These are phyloP conservation scores for Porites lobata DNA, from an alignment of 92 coral and sea anemone species.

Conservation along the genomic window DNA sequence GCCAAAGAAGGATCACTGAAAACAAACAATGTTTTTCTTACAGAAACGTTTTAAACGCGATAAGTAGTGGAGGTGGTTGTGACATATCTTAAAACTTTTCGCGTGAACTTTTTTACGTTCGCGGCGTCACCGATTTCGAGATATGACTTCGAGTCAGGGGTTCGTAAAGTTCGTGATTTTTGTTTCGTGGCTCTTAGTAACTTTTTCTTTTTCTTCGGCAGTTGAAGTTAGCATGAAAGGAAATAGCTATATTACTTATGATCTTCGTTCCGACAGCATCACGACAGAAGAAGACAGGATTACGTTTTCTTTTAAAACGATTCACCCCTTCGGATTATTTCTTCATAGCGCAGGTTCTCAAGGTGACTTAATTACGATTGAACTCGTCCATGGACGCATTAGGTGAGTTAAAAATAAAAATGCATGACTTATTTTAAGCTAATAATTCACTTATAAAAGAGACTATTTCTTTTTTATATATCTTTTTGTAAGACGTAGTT, in stretches of 20 bases:
- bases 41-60: conserved; percentile 31
- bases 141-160: conserved; percentile 48
- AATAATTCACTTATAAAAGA: too few relatives aligned
- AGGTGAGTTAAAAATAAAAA: conserved; percentile 57
- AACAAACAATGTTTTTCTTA: conserved; percentile 40
- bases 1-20: conserved; percentile 36
- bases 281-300: conserved; percentile 62
- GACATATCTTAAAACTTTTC: not conserved
- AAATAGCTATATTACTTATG: conserved; percentile 73
- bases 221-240: conserved; percentile 74
- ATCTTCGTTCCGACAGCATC: conserved; percentile 74
- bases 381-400: conserved; percentile 86
- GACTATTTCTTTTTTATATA: not conserved
- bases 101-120: conserved; percentile 15
- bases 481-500: not conserved
- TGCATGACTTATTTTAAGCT: not conserved
- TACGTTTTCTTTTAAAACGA: conserved; percentile 85
- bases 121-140: not conserved
- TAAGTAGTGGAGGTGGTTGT: conserved; percentile 9
- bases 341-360: conserved; percentile 87
- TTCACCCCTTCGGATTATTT: conserved; percentile 85
- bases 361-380: conserved; percentile 89
- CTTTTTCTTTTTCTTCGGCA: conserved; percentile 21
- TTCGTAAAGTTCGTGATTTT: conserved; percentile 35
- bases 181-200: conserved; percentile 6